These are phyloP conservation scores for Gallinago undulata DNA, from an alignment of 2,113 vertebrate genomes.

Conservation along the genomic window DNA sequence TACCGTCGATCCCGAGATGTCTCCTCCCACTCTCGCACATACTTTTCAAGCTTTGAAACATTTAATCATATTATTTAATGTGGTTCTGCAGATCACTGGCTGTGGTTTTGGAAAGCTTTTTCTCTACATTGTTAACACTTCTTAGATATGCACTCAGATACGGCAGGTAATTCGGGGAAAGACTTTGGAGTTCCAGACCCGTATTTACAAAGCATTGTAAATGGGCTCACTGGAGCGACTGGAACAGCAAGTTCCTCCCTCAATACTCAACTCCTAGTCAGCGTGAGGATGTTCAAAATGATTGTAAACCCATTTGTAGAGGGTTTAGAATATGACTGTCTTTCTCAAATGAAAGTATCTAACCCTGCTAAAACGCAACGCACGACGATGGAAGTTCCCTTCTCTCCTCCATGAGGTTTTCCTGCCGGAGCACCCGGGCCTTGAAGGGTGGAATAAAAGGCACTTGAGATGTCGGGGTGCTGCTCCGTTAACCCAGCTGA, in stretches of 20 bases:
- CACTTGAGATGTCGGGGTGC: accelerated
- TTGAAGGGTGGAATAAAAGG: not conserved
- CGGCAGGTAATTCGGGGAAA: not conserved
- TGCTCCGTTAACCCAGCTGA: not conserved
- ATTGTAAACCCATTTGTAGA: not conserved
- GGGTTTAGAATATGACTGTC: not conserved
- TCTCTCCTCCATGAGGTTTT: not conserved
- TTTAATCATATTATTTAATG: not conserved
- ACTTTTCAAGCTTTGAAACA: not conserved
- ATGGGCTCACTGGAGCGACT: not conserved
- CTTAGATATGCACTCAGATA: not conserved
- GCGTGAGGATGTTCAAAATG: not conserved
- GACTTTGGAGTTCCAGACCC: not conserved
- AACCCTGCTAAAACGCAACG: accelerated
- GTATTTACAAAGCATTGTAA: not conserved
- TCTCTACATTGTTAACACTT: accelerated
- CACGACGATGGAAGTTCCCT: not conserved
- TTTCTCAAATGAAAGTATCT: not conserved
- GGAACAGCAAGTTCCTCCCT: not conserved
- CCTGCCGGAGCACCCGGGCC: not conserved
- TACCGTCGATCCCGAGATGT: not conserved
- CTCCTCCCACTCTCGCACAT: not conserved
- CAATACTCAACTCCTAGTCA: not conserved
- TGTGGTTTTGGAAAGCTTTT: not conserved
- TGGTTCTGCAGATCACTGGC: not conserved